Evolutionary conservation across 2,888 invertebrate species (phyloP).

Genomic region (Doris montereyensis): DNA sequence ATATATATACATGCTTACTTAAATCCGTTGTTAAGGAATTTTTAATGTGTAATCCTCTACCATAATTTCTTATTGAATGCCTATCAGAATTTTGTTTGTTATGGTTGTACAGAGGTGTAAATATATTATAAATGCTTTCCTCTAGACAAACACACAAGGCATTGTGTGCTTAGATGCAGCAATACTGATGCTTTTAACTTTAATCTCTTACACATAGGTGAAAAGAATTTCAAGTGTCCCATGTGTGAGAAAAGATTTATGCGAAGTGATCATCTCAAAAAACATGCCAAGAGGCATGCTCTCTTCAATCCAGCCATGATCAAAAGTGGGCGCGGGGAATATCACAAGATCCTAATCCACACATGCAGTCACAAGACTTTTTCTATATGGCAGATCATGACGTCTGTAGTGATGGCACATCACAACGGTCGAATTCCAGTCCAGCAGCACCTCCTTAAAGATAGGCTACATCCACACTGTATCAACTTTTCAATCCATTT

Average conservation of each 20-base stretch:
- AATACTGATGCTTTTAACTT: too few species aligned
- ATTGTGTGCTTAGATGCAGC: too few species aligned
- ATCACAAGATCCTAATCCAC: neutral
- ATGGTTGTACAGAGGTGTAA: too few species aligned
- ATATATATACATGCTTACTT: too few species aligned
- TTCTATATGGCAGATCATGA: slow-evolving; percentile 6
- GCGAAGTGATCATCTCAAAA: slow-evolving; percentile 80
- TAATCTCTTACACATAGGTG: slow-evolving; percentile 71
- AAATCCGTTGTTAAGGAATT: too few species aligned
- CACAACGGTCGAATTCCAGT: slow-evolving; percentile 26
- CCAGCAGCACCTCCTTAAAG: slow-evolving; percentile 18
- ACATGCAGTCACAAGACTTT: neutral
- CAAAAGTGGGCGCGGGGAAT: slow-evolving; percentile 45
- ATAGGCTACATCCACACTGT: too few species aligned
- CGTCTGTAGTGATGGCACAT: slow-evolving; percentile 26
- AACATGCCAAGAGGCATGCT: slow-evolving; percentile 79
- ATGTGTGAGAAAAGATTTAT: slow-evolving; percentile 79
- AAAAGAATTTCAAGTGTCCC: slow-evolving; percentile 79
- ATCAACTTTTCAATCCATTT: too few species aligned
- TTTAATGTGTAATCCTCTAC: too few species aligned
- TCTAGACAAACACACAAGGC: too few species aligned
- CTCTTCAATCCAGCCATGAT: slow-evolving; percentile 77
- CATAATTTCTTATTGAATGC: too few species aligned
- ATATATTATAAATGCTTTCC: too few species aligned
- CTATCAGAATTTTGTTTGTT: too few species aligned